These are phyloP conservation scores for Andrena praecox DNA, from an alignment of 2,888 invertebrate species.

Conservation along the genomic window DNA sequence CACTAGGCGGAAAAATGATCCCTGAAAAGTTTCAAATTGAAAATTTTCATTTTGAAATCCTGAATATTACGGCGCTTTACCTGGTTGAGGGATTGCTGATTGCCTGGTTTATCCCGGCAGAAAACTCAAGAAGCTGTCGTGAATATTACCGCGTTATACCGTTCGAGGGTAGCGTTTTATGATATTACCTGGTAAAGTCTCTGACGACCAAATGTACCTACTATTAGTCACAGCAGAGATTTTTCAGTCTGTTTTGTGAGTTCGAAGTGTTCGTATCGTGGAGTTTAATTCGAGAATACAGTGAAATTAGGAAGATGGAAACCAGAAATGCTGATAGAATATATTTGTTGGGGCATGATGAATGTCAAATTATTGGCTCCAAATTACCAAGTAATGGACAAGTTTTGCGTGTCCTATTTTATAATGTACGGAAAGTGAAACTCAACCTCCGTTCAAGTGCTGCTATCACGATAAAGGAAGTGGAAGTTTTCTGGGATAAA, in stretches of 20 bases:
- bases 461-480: slow-evolving; percentile 8
- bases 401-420: slow-evolving; percentile 17
- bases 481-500: slow-evolving; percentile 3
- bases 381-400: neutral
- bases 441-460: neutral
- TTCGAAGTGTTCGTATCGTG: slow-evolving; percentile 9
- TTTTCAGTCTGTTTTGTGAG: neutral
- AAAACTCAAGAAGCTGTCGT: too few relatives aligned
- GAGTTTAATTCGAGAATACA: neutral
- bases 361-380: neutral
- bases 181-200: too few relatives aligned
- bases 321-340: slow-evolving; percentile 1
- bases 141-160: too few relatives aligned
- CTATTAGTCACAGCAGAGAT: too few relatives aligned
- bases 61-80: too few relatives aligned
- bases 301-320: slow-evolving; percentile 7
- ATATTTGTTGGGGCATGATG: slow-evolving; percentile 2
- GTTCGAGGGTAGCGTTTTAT: too few relatives aligned
- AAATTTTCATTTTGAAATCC: too few relatives aligned
- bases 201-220: too few relatives aligned
- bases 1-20: too few relatives aligned
- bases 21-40: too few relatives aligned
- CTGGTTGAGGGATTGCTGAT: too few relatives aligned
- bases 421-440: slow-evolving; percentile 14
- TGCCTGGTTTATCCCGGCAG: too few relatives aligned